Percentiles rank a stretch among this genome's conserved stretches.
Evolutionary conservation across 2,113 vertebrate genomes (phyloP).

Genomic region (Nesogale talazaci): DNA sequence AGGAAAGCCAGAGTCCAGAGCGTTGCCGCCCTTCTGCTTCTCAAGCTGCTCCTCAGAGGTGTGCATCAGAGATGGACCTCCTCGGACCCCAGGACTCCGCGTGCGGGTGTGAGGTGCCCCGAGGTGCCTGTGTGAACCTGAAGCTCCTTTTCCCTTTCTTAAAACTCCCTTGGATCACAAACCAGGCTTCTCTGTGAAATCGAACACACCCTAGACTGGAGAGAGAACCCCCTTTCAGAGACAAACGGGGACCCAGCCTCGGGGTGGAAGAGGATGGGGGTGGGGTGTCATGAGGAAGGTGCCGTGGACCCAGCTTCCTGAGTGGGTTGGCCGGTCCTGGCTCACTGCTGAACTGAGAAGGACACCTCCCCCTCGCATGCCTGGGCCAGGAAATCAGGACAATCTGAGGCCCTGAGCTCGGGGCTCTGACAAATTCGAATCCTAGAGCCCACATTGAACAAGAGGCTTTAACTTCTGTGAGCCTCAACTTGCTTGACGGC

Average conservation of each 20-base stretch:
- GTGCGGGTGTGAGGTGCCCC: too few relatives aligned
- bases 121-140: too few relatives aligned
- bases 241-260: conserved; percentile 63
- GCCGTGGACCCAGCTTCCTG: neutral
- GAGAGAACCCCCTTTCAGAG: conserved; percentile 65
- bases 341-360: neutral
- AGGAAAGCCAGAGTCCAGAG: too few relatives aligned
- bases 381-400: neutral
- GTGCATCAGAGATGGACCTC: too few relatives aligned
- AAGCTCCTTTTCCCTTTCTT: too few relatives aligned
- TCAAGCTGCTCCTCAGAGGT: too few relatives aligned
- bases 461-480: conserved; percentile 14
- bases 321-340: neutral
- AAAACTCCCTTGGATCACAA: too few relatives aligned
- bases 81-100: too few relatives aligned
- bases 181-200: too few relatives aligned
- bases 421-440: neutral
- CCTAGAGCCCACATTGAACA: neutral
- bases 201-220: conserved; percentile 4
- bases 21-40: too few relatives aligned
- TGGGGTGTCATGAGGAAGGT: neutral
- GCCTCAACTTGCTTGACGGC: neutral
- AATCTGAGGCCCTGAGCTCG: neutral
- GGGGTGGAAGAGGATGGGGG: neutral
- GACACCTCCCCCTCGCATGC: neutral